Base-by-base conservation (phyloP, 2,797 vertebrate species). In the Xiphophorus birchmanni region DNA sequence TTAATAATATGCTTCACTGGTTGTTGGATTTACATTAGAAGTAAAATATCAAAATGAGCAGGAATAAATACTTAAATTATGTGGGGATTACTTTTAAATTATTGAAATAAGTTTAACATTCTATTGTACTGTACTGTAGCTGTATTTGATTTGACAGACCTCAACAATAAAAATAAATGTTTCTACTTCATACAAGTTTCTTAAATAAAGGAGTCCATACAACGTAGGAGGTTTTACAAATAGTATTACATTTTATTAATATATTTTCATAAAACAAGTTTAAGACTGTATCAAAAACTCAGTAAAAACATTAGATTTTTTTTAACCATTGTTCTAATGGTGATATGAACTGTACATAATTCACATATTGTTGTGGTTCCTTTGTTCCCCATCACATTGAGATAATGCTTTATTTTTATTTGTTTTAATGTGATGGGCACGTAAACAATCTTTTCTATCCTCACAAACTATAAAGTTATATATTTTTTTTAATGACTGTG, bases 261-360 rank as follows among this genome's bases (percentile, higher is more conserved):
- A 95, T 94, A 95, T 93, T 95, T 95, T 95, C 94, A 95, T 95
- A 95, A 95, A 95, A 95, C 94, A 95, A 94, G 92, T 95, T 95
- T 94, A 94, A 95, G 95, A 95, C 95, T 93, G 95, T 95, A 95
- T 95, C 95, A 96, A 96, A 96, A 96, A 95, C 94, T 95, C 93
- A 94, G 94, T 96, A 96, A 95, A 96, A 96, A 96, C 95, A 96
- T 95, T 96, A 96, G 95, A 95, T 94, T 92, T 95, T 94, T 92
- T 94, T 94, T 91, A 93, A 93, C 92, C 93, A 91, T 93, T 93
- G 93, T 93, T 93, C 92, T 92, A 93, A 90, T 93, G 93, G 92
- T 93, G 92, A 92, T 95, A 95, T 95, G 92, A 95, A 95, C 95
- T 94, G 85, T 94, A 95, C 93, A 95, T 93, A 94, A 95, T 94